Conservation (phyloP, 1,140 invertebrate species). For the Eubasilissa regina region DNA sequence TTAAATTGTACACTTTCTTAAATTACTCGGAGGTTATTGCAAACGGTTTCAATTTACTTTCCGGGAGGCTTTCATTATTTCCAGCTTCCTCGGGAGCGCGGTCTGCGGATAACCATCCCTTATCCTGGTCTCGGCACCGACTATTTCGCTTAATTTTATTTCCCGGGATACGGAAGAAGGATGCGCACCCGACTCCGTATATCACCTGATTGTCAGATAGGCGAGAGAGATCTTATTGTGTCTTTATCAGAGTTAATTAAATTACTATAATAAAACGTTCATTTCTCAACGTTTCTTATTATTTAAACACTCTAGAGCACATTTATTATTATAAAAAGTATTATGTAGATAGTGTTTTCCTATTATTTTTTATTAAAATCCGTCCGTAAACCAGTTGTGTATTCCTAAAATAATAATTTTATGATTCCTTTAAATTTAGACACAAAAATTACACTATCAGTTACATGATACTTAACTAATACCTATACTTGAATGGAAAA, state of each 20-base stretch:
- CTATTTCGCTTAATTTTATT: constrained; percentile 54
- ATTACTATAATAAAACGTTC: constrained; percentile 11
- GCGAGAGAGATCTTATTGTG: constrained; percentile 25
- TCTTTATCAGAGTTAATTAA: constrained; percentile 39
- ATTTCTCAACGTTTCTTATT: background rate
- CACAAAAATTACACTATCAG: too few species aligned
- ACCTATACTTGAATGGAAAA: too few species aligned
- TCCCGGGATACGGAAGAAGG: constrained; percentile 43
- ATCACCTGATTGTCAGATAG: constrained; percentile 41
- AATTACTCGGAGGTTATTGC: constrained; percentile 41
- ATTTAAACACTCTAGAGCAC: too few species aligned
- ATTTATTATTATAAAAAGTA: too few species aligned
- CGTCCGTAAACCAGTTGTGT: too few species aligned
- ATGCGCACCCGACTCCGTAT: constrained; percentile 37
- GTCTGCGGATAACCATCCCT: constrained; percentile 45
- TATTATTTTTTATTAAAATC: too few species aligned
- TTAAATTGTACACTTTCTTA: constrained; percentile 48
- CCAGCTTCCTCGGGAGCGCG: constrained; percentile 41
- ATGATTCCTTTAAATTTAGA: too few species aligned
- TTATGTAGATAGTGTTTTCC: too few species aligned
- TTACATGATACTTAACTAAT: too few species aligned
- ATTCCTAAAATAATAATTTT: too few species aligned
- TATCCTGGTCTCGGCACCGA: constrained; percentile 31
- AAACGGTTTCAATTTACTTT: constrained; percentile 49
- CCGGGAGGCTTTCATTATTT: constrained; percentile 47